A percentile compares a stretch with the other conserved stretches of the same genome.
Conservation (phyloP, 2,113 vertebrate species). For the Periophthalmus modestus region DNA sequence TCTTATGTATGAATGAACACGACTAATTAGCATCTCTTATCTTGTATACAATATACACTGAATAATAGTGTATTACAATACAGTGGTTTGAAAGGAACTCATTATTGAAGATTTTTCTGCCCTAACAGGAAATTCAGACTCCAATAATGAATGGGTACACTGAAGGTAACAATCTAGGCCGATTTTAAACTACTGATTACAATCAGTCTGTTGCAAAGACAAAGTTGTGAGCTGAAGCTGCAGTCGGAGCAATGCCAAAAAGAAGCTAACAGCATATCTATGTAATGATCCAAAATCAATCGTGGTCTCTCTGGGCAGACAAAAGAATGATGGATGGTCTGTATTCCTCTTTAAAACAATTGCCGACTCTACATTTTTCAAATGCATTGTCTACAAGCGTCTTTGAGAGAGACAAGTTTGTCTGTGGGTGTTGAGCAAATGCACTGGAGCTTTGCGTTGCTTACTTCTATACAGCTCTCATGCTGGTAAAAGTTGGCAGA, state of each 20-base stretch:
- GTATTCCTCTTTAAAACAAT: constrained; percentile 53
- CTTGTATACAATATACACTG: no score
- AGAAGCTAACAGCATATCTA: constrained; percentile 58
- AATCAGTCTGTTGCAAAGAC: constrained; percentile 62
- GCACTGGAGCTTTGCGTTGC: constrained; percentile 34
- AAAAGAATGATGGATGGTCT: constrained; percentile 67
- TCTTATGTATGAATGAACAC: constrained; percentile 1
- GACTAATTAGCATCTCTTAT: neutral
- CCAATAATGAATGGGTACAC: constrained; percentile 32
- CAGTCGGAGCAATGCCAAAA: constrained; percentile 34
- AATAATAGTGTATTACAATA: neutral
- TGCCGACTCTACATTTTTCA: constrained; percentile 59
- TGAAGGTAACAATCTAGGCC: constrained; percentile 49
- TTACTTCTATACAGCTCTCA: constrained; percentile 10
- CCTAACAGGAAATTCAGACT: neutral
- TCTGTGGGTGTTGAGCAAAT: constrained; percentile 45
- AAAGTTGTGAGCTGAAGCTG: constrained; percentile 45
- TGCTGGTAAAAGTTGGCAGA: constrained; percentile 22
- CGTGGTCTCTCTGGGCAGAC: constrained; percentile 53
- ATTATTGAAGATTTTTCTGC: neutral
- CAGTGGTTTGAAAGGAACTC: neutral
- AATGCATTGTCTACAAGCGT: constrained; percentile 47
- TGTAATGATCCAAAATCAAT: constrained; percentile 69
- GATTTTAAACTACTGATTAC: constrained; percentile 59
- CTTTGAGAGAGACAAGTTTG: constrained; percentile 23